Percentiles rank a stretch among this genome's conserved stretches.
Conservation (phyloP, 2,888 invertebrate genomes). For the Synanthedon formicaeformis region DNA sequence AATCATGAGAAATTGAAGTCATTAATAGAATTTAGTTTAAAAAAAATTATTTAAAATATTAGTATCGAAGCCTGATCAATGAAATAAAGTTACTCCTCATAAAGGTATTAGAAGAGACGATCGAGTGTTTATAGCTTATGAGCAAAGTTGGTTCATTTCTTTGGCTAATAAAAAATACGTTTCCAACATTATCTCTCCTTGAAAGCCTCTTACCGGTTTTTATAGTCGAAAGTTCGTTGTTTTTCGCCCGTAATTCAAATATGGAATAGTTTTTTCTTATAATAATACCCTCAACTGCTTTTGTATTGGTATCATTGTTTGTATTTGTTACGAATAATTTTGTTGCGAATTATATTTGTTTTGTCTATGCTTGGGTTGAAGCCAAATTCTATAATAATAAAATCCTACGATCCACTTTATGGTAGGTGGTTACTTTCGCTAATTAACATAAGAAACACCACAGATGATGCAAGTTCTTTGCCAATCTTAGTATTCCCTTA, state of each 20-base stretch:
- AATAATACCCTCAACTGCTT: neutral
- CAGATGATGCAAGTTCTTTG: too few relatives aligned
- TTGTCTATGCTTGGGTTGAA: neutral
- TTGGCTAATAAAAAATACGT: slow-evolving; percentile 36
- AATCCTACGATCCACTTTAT: too few relatives aligned
- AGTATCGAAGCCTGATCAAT: too few relatives aligned
- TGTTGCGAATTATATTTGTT: neutral
- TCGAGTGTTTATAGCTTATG: slow-evolving; percentile 33
- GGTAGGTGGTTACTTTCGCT: too few relatives aligned
- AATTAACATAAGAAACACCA: too few relatives aligned
- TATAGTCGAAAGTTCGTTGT: slow-evolving; percentile 41
- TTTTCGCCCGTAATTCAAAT: slow-evolving; percentile 29
- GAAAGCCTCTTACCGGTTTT: slow-evolving; percentile 43
- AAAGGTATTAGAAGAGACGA: slow-evolving; percentile 8
- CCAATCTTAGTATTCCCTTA: too few relatives aligned
- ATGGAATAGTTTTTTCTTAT: slow-evolving; percentile 29
- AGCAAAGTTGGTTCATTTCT: slow-evolving; percentile 29
- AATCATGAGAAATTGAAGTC: too few relatives aligned
- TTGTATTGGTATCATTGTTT: neutral
- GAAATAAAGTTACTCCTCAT: neutral
- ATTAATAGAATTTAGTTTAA: too few relatives aligned
- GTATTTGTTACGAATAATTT: neutral
- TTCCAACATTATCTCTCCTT: slow-evolving; percentile 22
- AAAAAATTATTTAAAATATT: too few relatives aligned
- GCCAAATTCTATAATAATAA: neutral